phyloP scores from a whole-genome alignment of 2,113 vertebrate species.

The Sebastes fasciatus region DNA sequence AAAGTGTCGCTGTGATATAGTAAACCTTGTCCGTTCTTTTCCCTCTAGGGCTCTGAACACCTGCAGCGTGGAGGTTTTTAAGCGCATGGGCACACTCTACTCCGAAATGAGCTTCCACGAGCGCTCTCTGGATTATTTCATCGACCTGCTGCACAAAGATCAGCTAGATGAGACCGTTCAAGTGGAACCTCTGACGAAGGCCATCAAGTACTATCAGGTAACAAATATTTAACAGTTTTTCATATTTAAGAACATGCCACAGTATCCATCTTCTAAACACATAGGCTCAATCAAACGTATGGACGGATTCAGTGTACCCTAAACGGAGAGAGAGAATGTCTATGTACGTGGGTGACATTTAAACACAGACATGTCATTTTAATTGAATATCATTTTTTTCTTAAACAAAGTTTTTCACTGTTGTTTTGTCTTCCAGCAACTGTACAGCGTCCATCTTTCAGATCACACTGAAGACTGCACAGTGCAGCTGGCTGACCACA shows the following conservation, averaged over 20 bases:
- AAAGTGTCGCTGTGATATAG: neutral
- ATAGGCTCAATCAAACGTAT: neutral
- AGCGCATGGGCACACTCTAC: conserved; percentile 94
- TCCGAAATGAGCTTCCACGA: conserved; percentile 97
- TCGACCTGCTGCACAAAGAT: conserved; percentile 96
- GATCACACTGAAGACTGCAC: conserved; percentile 94
- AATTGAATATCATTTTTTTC: neutral
- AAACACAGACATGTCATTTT: neutral
- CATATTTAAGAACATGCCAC: neutral
- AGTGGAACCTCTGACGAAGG: conserved; percentile 95
- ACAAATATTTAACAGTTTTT: neutral
- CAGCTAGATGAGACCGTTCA: conserved; percentile 97
- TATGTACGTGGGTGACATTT: neutral
- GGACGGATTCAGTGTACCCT: too few species aligned
- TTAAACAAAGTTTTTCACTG: neutral
- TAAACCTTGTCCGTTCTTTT: neutral
- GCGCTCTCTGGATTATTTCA: conserved; percentile 94
- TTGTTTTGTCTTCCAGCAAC: conserved; percentile 84
- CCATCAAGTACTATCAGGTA: conserved; percentile 99
- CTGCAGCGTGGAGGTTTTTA: conserved; percentile 94
- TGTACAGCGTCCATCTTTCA: conserved; percentile 94
- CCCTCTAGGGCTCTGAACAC: conserved; percentile 87
- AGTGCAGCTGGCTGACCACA: conserved; percentile 95
- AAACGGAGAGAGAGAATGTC: too few species aligned
- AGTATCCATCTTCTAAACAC: neutral